Evolutionary conservation across 2,888 invertebrate genomes (phyloP).

Genomic region (Linnaemya vulpina): DNA sequence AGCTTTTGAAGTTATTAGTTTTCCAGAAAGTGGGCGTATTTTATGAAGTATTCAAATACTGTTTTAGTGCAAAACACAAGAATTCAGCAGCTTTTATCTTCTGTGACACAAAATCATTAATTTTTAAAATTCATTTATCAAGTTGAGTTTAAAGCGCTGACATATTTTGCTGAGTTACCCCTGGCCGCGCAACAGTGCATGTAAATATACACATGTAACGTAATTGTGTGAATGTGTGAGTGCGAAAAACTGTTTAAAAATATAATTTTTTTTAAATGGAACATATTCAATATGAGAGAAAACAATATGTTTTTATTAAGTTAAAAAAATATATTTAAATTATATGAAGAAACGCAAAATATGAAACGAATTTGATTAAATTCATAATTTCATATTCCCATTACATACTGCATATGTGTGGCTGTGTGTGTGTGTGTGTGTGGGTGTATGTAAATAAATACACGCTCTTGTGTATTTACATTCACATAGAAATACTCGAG

Average conservation of each 20-base stretch:
- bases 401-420: slow-evolving; percentile 1
- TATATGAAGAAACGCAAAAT: slow-evolving; percentile 14
- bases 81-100: too few relatives aligned
- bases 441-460: background rate
- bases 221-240: background rate
- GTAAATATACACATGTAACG: too few relatives aligned
- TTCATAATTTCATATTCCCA: slow-evolving; percentile 58
- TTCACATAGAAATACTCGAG: background rate
- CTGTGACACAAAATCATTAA: too few relatives aligned
- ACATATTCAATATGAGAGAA: slow-evolving; percentile 31
- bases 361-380: slow-evolving; percentile 55
- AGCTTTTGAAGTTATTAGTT: too few relatives aligned
- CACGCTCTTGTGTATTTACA: background rate
- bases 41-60: too few relatives aligned
- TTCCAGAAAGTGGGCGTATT: too few relatives aligned
- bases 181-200: too few relatives aligned
- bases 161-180: too few relatives aligned
- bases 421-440: too few relatives aligned
- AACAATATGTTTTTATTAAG: slow-evolving; percentile 51
- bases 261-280: slow-evolving; percentile 13
- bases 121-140: background rate
- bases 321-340: background rate
- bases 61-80: too few relatives aligned
- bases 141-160: background rate
- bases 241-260: background rate